Conservation (phyloP, 2,888 invertebrate genomes). For the Andrena bucephala region DNA sequence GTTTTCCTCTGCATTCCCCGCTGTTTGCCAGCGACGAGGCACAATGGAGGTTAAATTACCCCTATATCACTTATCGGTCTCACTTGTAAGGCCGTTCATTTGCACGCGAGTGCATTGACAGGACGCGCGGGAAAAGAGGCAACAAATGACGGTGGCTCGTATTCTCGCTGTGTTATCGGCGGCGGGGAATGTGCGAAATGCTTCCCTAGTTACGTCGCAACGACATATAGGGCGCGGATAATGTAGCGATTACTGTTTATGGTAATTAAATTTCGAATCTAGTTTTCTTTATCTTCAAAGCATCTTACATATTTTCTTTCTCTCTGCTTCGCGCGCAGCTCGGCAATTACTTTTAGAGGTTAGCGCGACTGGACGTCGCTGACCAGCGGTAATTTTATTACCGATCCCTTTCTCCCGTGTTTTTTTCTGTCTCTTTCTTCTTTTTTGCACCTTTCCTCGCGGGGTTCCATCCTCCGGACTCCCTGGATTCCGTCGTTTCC, state of each 20-base stretch:
- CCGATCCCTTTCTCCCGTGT: slow-evolving; percentile 16
- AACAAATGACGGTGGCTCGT: neutral
- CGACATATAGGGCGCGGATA: neutral
- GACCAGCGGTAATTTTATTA: slow-evolving; percentile 56
- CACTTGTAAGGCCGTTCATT: slow-evolving; percentile 31
- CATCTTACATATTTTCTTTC: neutral
- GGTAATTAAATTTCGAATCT: neutral
- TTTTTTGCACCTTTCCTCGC: slow-evolving; percentile 6
- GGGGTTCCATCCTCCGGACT: neutral
- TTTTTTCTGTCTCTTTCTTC: slow-evolving; percentile 20
- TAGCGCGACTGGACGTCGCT: neutral
- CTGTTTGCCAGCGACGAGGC: neutral
- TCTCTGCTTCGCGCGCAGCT: too few relatives aligned
- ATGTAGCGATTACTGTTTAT: neutral
- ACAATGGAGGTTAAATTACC: slow-evolving; percentile 33
- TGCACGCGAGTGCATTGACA: slow-evolving; percentile 39
- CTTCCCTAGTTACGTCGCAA: neutral
- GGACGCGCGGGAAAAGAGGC: slow-evolving; percentile 23
- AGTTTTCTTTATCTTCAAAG: neutral
- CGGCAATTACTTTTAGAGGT: neutral
- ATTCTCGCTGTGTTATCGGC: slow-evolving; percentile 14
- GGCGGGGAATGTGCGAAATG: slow-evolving; percentile 31
- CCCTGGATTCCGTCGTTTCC: slow-evolving; percentile 47
- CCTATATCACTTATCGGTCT: slow-evolving; percentile 38
- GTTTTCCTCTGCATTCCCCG: neutral